phyloP scores from a whole-genome alignment of 1,140 invertebrate genomes.

The Drosophila santomea region DNA sequence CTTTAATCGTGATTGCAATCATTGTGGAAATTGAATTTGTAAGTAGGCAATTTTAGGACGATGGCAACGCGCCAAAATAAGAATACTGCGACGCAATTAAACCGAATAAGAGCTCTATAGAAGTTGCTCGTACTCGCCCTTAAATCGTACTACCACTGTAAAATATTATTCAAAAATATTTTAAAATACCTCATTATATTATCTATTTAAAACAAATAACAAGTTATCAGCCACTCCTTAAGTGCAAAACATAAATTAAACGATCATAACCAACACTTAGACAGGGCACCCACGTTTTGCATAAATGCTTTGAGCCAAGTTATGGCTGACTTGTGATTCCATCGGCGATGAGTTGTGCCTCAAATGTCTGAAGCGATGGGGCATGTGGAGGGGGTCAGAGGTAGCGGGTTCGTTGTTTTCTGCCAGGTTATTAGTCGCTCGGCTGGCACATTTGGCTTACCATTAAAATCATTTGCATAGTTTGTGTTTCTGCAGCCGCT shows the following conservation, averaged over 20 bases:
- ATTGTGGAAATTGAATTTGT: slow-evolving; percentile 79
- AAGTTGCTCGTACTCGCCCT: too few relatives aligned
- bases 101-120: slow-evolving; percentile 54
- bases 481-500: slow-evolving; percentile 61
- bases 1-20: slow-evolving; percentile 72
- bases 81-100: slow-evolving; percentile 68
- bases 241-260: too few relatives aligned
- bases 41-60: slow-evolving; percentile 72
- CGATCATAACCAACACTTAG: slow-evolving; percentile 4
- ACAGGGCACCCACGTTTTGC: slow-evolving; percentile 51
- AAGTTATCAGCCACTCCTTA: too few relatives aligned
- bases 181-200: not conserved
- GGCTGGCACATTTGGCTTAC: slow-evolving; percentile 61
- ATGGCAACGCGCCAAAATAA: slow-evolving; percentile 52
- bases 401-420: slow-evolving; percentile 20
- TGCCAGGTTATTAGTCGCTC: slow-evolving; percentile 61
- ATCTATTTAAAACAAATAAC: not conserved
- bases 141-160: too few relatives aligned
- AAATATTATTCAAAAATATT: too few relatives aligned
- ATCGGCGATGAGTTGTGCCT: slow-evolving; percentile 31
- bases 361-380: not conserved
- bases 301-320: slow-evolving; percentile 66
- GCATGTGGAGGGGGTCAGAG: not conserved
- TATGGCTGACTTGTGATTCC: slow-evolving; percentile 70
- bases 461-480: slow-evolving; percentile 76